A percentile compares a stretch with the other conserved stretches of the same genome.
Conservation (phyloP, 2,113 vertebrate genomes). For the Bos taurus region ARS-UCD2.0 NC_037328.1:75560001-75560500, state of each 20-base stretch:
- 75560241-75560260: background rate
- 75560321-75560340: background rate
- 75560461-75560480: background rate
- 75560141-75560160: background rate
- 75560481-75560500: background rate
- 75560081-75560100: background rate
- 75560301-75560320: background rate
- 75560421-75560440: background rate
- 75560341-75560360: background rate
- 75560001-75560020: background rate
- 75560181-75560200: background rate
- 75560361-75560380: background rate
- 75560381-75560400: background rate
- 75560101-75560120: background rate
- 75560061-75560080: background rate
- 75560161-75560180: background rate
- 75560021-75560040: background rate
- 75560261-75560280: background rate
- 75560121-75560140: background rate
- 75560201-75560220: background rate
- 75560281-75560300: background rate
- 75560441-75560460: background rate
- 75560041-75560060: background rate
- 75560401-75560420: background rate
- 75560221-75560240: background rate